Percentiles rank a stretch among this genome's conserved stretches.
Evolutionary conservation across 2,888 invertebrate genomes (phyloP).

Genomic region (Hoplodrina blanda): DNA sequence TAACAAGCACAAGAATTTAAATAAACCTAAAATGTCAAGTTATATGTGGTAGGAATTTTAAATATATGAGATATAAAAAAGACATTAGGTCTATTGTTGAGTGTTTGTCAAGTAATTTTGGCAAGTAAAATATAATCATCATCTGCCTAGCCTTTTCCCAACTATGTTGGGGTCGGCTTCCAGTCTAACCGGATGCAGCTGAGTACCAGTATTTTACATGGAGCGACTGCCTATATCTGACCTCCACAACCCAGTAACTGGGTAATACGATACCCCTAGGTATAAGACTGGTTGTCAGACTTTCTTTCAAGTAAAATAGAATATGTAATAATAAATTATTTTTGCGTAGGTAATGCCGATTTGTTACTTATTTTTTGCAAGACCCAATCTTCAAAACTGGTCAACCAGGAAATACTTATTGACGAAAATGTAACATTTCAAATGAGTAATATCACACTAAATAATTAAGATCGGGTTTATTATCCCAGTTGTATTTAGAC

Average conservation of each 20-base stretch:
- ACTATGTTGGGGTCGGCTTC: too few relatives aligned
- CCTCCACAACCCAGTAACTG: too few relatives aligned
- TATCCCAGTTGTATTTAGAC: slow-evolving; percentile 3
- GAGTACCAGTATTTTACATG: too few relatives aligned
- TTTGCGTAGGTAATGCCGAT: slow-evolving; percentile 44
- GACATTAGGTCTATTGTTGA: slow-evolving; percentile 23
- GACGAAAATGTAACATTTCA: slow-evolving; percentile 45
- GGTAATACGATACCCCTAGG: too few relatives aligned
- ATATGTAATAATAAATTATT: slow-evolving; percentile 46
- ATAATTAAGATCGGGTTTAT: slow-evolving; percentile 38
- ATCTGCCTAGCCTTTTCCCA: too few relatives aligned
- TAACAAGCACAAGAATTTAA: slow-evolving; percentile 25
- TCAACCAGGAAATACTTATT: slow-evolving; percentile 59
- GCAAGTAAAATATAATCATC: background rate
- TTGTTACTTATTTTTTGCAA: slow-evolving; percentile 50
- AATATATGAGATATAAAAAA: too few relatives aligned
- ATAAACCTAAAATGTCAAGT: slow-evolving; percentile 7
- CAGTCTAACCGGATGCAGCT: too few relatives aligned
- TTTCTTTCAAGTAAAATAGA: background rate
- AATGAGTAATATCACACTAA: slow-evolving; percentile 39
- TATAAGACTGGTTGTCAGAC: too few relatives aligned
- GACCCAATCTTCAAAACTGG: slow-evolving; percentile 40
- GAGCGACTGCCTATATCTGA: too few relatives aligned
- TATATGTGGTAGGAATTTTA: slow-evolving; percentile 42
- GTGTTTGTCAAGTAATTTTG: background rate